phyloP scores from a whole-genome alignment of 2,113 vertebrate species.

The Menura novaehollandiae region DNA sequence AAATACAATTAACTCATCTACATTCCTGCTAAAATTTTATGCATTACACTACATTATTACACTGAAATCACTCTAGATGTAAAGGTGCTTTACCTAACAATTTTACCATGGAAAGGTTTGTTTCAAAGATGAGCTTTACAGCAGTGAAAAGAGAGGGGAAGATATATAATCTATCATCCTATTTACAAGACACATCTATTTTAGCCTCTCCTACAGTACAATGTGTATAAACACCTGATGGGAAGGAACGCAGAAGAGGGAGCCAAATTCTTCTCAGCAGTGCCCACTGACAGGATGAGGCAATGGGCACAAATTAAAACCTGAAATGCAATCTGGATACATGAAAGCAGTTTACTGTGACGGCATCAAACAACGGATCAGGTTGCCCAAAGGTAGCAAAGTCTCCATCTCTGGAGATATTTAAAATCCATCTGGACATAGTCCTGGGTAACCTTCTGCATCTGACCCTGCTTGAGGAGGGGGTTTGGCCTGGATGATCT shows the following conservation, averaged over 20 bases:
- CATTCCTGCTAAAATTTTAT: neutral
- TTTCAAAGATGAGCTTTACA: conserved; percentile 11
- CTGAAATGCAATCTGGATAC: neutral
- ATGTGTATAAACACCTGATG: neutral
- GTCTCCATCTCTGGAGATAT: neutral
- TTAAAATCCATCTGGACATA: neutral
- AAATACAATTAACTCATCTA: neutral
- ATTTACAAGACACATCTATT: neutral
- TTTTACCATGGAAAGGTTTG: neutral
- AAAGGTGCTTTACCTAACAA: neutral
- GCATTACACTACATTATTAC: neutral
- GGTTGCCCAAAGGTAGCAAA: neutral
- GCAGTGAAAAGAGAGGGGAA: neutral
- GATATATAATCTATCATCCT: neutral
- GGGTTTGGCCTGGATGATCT: neutral
- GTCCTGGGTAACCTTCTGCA: neutral
- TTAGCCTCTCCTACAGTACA: conserved; percentile 10
- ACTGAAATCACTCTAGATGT: neutral
- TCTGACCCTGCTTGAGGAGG: neutral
- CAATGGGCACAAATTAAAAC: neutral
- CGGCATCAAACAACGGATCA: neutral
- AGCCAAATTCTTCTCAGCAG: neutral
- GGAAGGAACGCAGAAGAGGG: neutral
- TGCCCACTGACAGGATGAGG: neutral
- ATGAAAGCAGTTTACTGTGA: neutral